Evolutionary conservation across 2,888 invertebrate species (phyloP).

Genomic region (Tiphia femorata): DNA sequence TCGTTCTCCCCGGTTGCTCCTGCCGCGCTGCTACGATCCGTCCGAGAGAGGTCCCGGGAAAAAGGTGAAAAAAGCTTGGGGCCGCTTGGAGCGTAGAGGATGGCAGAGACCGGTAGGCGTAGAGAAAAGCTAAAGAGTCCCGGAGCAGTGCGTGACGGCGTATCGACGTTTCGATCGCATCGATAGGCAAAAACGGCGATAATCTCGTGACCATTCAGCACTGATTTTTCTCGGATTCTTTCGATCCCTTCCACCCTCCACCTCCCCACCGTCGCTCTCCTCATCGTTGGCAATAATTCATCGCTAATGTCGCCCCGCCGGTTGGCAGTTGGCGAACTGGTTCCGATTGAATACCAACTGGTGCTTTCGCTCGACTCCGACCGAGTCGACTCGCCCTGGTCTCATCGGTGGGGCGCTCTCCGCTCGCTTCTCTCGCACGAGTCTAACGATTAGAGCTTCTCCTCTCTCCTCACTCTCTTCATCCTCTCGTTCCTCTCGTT

Average conservation of each 20-base stretch:
- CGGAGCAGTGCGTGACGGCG: background rate
- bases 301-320: constrained; percentile 35
- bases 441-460: constrained; percentile 33
- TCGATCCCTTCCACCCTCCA: background rate
- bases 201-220: constrained; percentile 30
- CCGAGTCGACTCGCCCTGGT: too few species aligned
- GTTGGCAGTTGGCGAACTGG: constrained; percentile 30
- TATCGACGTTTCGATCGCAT: background rate
- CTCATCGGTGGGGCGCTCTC: too few species aligned
- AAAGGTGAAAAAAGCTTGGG: constrained; percentile 6
- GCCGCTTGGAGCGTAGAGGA: background rate
- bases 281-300: constrained; percentile 40
- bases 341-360: constrained; percentile 37
- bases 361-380: constrained; percentile 2
- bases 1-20: background rate
- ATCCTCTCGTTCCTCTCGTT: background rate
- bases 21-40: background rate
- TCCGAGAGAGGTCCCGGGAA: background rate
- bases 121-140: background rate
- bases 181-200: constrained; percentile 16
- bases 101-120: background rate
- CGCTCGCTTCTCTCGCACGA: too few species aligned
- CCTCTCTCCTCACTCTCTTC: background rate
- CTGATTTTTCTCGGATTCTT: constrained; percentile 39
- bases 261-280: too few species aligned